phyloP scores from a whole-genome alignment of 2,113 vertebrate species.

The Pteropus alecto region DNA sequence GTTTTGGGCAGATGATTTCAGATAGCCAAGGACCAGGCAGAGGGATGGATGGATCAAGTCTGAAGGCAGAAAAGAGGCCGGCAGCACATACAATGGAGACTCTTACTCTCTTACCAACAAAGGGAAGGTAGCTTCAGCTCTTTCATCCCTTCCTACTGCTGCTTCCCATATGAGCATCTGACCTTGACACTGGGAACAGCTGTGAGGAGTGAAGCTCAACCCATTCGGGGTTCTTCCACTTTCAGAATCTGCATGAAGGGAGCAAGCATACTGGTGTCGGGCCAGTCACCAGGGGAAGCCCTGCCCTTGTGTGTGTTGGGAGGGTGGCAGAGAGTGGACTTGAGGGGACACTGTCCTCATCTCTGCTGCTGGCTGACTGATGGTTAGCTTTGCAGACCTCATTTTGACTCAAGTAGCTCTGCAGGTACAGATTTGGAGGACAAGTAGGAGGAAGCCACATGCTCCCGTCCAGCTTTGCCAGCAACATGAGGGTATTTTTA shows the following conservation, averaged over 20 bases:
- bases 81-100: no score
- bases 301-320: not conserved
- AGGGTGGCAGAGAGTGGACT: not conserved
- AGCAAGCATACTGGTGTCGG: accelerated
- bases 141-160: not conserved
- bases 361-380: not conserved
- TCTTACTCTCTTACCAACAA: not conserved
- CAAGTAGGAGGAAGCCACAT: not conserved
- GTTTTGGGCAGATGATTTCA: not conserved
- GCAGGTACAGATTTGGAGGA: not conserved
- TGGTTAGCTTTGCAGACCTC: not conserved
- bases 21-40: not conserved
- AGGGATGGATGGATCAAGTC: not conserved
- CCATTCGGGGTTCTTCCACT: not conserved
- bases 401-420: not conserved
- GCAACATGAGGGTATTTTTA: not conserved
- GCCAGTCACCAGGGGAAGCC: not conserved
- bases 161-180: not conserved
- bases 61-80: not conserved
- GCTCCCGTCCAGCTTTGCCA: not conserved
- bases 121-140: not conserved
- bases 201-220: not conserved
- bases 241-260: not conserved
- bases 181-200: not conserved
- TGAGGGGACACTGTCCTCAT: not conserved